These are phyloP conservation scores for Melitaea cinxia DNA, from an alignment of 1,140 invertebrate species.

Conservation along the genomic window DNA sequence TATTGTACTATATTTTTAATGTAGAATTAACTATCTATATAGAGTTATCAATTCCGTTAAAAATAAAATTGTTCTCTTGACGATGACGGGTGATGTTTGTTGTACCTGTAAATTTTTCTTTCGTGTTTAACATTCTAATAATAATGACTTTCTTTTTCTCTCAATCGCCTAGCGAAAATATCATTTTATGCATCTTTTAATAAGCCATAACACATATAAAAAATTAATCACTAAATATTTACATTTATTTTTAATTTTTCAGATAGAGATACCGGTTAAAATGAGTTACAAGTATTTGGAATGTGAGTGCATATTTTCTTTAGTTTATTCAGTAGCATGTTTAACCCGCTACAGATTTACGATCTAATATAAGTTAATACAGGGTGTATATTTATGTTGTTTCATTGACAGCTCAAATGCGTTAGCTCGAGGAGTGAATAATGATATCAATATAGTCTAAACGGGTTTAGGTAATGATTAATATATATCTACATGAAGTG, in stretches of 20 bases:
- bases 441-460: neutral
- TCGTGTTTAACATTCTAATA: neutral
- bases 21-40: no score
- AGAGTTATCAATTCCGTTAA: conserved; percentile 28
- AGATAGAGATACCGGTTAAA: conserved; percentile 38
- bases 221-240: no score
- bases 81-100: conserved; percentile 14
- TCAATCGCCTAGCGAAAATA: neutral
- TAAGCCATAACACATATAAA: no score
- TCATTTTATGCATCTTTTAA: neutral
- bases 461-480: neutral
- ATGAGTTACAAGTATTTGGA: conserved; percentile 58
- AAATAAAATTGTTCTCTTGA: conserved; percentile 22
- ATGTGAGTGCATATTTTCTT: conserved; percentile 44
- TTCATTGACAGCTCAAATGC: neutral
- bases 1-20: no score
- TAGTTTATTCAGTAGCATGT: neutral
- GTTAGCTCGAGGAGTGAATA: neutral
- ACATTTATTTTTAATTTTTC: conserved; percentile 42
- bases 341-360: neutral
- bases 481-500: neutral
- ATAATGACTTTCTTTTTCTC: neutral
- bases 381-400: neutral
- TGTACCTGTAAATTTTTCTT: conserved; percentile 7
- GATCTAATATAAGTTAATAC: neutral